phyloP scores from a whole-genome alignment of 92 coral and sea anemone genomes.

The Siderastrea siderea region DNA sequence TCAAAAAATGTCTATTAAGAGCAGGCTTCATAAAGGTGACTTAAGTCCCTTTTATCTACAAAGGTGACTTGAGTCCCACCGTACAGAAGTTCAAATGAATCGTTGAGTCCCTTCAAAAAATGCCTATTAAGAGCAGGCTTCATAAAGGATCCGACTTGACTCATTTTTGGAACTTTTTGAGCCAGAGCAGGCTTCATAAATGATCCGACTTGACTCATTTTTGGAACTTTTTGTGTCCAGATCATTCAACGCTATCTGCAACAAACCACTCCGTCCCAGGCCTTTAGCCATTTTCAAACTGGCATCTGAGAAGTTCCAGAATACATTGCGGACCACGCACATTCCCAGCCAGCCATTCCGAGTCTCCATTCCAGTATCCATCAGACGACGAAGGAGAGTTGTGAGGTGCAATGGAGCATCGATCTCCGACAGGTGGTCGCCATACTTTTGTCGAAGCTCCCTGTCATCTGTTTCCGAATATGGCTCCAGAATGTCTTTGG shows the following conservation, averaged over 20 bases:
- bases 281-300: slow-evolving; percentile 75
- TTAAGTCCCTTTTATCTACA: too few species aligned
- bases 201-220: slow-evolving; percentile 43
- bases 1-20: background rate
- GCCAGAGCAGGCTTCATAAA: slow-evolving; percentile 14
- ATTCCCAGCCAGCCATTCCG: slow-evolving; percentile 60
- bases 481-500: slow-evolving; percentile 65
- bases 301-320: slow-evolving; percentile 79
- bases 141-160: slow-evolving; percentile 6
- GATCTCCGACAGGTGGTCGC: slow-evolving; percentile 84
- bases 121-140: background rate
- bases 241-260: slow-evolving; percentile 65
- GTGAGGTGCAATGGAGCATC: slow-evolving; percentile 71
- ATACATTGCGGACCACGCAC: slow-evolving; percentile 61
- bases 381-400: slow-evolving; percentile 60
- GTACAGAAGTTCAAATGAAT: too few species aligned
- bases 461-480: slow-evolving; percentile 55
- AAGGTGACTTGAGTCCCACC: too few species aligned
- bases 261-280: slow-evolving; percentile 69
- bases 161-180: slow-evolving; percentile 38
- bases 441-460: slow-evolving; percentile 70
- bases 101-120: too few species aligned
- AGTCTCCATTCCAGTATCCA: slow-evolving; percentile 69
- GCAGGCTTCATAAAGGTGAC: too few species aligned
- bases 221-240: slow-evolving; percentile 32